Base-by-base conservation (phyloP, 2,888 invertebrate species). In the Ochropleura plecta region DNA sequence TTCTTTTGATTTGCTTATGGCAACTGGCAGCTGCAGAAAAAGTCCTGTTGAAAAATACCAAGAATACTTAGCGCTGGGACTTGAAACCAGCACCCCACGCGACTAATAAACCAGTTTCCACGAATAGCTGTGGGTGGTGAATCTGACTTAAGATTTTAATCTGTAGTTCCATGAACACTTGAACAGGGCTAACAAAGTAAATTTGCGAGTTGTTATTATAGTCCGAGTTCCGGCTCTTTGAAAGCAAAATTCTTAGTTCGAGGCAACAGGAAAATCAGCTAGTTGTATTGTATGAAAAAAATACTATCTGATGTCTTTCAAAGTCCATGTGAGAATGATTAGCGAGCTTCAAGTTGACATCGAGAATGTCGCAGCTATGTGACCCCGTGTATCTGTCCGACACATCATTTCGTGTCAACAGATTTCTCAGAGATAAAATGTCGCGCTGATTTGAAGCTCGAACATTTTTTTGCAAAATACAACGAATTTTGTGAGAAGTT, bases 401-500 rank as follows among this genome's bases (percentile, higher is more conserved):
- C 53, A 57, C 64, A 78, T 78, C 62, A 42, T 40, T 59, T 70
- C 78, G 20, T 46, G 67, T 69, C 80, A 46, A 57, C 60, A 71
- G 71, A 78, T 72, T 55, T 30, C 18, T 63, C 12, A 10, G 30
- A 72, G 80, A 76, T 79, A 76, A 51, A 66, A 73, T 62, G 57
- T 68, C 14, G 14, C n/a, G 44, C 67, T 44, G 0, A n/a, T 3
- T 49, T 46, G 44, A 16, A 14, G 12, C 12, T 51, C 18, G 2
- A 53, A 42, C 42, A 66, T 42, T 53, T 51, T 66, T 14, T 6
- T 9, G 16, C 7, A 42, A 55, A 67, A 64, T 30, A 7, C 10
- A 16, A 30, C 18, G 10, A 30, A 0, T 30, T 48, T 64, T 18
- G 16, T 48, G 1, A 48, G 6, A 7, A 30, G 30, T 48, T 30